These are phyloP conservation scores for Pseudochirops corinnae DNA, from an alignment of 2,797 vertebrate genomes.

Conservation along the genomic window DNA sequence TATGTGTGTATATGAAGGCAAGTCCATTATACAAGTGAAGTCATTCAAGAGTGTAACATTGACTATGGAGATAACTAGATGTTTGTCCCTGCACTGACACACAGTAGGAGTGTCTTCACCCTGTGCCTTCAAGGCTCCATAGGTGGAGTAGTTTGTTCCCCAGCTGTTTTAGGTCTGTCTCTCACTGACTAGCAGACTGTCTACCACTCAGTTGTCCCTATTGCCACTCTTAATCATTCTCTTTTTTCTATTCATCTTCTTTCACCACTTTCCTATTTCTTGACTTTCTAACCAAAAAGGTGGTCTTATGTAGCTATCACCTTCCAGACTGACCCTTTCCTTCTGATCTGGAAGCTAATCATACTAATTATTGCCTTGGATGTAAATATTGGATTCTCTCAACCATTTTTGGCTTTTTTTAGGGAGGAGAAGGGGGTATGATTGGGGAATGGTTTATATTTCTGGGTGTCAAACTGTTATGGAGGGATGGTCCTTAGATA, in stretches of 20 bases:
- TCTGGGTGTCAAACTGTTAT: background rate
- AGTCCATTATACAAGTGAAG: background rate
- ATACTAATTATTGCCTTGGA: background rate
- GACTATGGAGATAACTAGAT: background rate
- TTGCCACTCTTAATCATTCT: background rate
- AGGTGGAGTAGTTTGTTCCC: background rate
- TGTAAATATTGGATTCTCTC: background rate
- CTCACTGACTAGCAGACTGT: background rate
- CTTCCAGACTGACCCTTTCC: background rate
- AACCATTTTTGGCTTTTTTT: background rate
- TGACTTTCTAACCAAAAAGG: background rate
- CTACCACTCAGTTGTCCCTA: background rate
- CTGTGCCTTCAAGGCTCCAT: background rate
- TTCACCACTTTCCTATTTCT: background rate
- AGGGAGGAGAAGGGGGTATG: background rate
- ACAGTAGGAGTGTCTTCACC: background rate
- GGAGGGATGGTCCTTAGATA: background rate
- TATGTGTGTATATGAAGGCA: background rate
- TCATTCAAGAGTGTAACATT: background rate
- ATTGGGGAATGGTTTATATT: background rate
- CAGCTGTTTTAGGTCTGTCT: background rate
- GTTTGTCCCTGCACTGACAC: background rate
- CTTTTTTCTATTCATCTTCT: background rate
- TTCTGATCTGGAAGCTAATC: background rate
- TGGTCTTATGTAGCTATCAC: background rate